phyloP scores from a whole-genome alignment of 2,797 vertebrate genomes.

The Fistularia commersonii region DNA sequence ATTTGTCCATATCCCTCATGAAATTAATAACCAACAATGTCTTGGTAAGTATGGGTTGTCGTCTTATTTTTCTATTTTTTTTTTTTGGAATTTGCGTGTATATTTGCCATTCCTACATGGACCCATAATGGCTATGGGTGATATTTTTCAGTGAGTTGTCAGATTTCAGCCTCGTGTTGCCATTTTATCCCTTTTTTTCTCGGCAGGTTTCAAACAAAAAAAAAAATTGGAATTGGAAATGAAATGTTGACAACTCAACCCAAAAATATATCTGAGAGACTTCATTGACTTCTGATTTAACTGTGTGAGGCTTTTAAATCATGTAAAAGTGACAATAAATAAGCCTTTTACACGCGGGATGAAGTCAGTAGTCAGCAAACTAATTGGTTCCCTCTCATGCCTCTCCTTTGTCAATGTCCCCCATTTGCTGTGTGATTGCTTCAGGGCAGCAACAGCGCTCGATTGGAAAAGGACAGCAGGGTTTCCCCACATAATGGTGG shows the following conservation, averaged over 20 bases:
- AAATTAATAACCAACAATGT: conserved; percentile 82
- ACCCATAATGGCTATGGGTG: conserved; percentile 82
- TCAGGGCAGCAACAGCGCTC: conserved; percentile 75
- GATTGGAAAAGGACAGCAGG: conserved; percentile 59
- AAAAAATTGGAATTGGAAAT: conserved; percentile 27
- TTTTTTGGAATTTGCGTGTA: conserved; percentile 71
- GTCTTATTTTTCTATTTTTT: conserved; percentile 54
- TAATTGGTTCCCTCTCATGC: conserved; percentile 72
- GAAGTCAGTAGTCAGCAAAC: conserved; percentile 78
- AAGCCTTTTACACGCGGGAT: conserved; percentile 78
- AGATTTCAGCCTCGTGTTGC: conserved; percentile 72
- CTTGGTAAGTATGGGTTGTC: conserved; percentile 83
- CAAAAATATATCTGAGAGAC: conserved; percentile 83
- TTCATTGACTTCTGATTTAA: conserved; percentile 84
- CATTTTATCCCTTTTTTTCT: conserved; percentile 24
- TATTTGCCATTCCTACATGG: conserved; percentile 77
- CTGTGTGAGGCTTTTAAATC: conserved; percentile 80
- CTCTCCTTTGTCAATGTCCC: conserved; percentile 73
- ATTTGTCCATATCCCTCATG: conserved; percentile 86
- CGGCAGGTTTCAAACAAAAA: conserved; percentile 29
- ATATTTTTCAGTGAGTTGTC: conserved; percentile 89
- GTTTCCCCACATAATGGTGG: conserved; percentile 40
- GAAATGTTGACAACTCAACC: conserved; percentile 86
- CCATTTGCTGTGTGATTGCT: conserved; percentile 79
- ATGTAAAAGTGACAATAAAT: conserved; percentile 77